Evolutionary conservation across 2,113 vertebrate species (phyloP).

Genomic region (Nyctereutes procyonoides): DNA sequence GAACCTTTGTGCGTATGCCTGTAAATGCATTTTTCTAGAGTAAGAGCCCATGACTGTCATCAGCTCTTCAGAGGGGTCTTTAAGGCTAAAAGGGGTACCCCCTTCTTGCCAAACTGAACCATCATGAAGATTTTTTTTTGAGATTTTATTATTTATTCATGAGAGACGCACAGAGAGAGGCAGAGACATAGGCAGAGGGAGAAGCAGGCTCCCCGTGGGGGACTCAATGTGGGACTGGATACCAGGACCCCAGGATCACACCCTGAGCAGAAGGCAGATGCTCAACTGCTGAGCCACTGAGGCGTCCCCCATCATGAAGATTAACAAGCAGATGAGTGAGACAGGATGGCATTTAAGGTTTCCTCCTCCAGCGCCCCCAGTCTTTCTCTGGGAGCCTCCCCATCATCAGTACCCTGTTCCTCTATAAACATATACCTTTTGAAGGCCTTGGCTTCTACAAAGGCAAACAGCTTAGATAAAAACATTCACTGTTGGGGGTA

Average conservation of each 20-base stretch:
- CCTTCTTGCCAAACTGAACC: not conserved
- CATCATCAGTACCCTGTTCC: not conserved
- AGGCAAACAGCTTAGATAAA: not conserved
- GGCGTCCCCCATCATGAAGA: not conserved
- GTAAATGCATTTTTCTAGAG: not conserved
- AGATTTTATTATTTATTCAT: too few relatives aligned
- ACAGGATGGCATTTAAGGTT: not conserved
- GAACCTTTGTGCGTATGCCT: not conserved
- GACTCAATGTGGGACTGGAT: too few relatives aligned
- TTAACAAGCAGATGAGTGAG: not conserved
- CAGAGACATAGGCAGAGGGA: too few relatives aligned
- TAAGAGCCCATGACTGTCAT: not conserved
- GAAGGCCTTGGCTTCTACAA: not conserved
- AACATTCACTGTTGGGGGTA: not conserved
- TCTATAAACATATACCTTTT: not conserved
- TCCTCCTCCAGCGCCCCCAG: not conserved
- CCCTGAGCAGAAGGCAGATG: too few relatives aligned
- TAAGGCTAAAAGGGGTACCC: not conserved
- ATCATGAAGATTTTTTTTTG: not conserved
- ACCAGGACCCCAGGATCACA: too few relatives aligned
- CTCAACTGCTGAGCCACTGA: too few relatives aligned
- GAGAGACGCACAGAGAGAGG: too few relatives aligned
- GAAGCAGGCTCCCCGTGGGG: too few relatives aligned
- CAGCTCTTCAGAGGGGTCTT: not conserved
- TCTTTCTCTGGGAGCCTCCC: not conserved